Evolutionary conservation across 2,797 vertebrate species (phyloP).

Genomic region (Microctenopoma stevenorrisi): DNA sequence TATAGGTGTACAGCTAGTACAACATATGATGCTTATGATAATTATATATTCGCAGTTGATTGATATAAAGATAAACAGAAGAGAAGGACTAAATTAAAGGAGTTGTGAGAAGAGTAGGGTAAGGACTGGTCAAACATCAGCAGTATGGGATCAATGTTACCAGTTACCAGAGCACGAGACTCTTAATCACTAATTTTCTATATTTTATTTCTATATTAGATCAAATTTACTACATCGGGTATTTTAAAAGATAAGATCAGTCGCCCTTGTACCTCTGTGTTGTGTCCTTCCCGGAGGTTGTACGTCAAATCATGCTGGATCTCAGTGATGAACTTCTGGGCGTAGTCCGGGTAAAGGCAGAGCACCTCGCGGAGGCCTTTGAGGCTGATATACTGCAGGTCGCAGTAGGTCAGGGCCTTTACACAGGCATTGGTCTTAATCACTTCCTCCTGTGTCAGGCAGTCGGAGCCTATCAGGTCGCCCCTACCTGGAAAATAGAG

Average conservation of each 20-base stretch:
- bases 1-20: not conserved
- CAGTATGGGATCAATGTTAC: no score
- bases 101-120: no score
- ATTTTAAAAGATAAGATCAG: no score
- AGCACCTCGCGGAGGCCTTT: conserved; percentile 89
- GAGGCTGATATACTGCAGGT: conserved; percentile 91
- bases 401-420: conserved; percentile 92
- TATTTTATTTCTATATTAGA: no score
- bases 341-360: conserved; percentile 89
- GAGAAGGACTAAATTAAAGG: no score
- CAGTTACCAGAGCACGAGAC: no score
- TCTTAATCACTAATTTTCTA: no score
- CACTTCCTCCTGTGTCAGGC: conserved; percentile 87
- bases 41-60: not conserved
- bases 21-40: not conserved
- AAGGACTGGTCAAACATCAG: no score
- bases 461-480: conserved; percentile 91
- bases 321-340: conserved; percentile 88
- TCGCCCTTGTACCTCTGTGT: conserved; percentile 63
- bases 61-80: no score
- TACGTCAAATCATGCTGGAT: conserved; percentile 92
- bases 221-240: no score
- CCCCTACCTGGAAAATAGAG: conserved; percentile 84
- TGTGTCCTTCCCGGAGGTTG: conserved; percentile 88
- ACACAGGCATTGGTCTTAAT: conserved; percentile 93